Evolutionary conservation across 2,888 invertebrate species (phyloP).

Genomic region (Phytoseiulus persimilis): DNA sequence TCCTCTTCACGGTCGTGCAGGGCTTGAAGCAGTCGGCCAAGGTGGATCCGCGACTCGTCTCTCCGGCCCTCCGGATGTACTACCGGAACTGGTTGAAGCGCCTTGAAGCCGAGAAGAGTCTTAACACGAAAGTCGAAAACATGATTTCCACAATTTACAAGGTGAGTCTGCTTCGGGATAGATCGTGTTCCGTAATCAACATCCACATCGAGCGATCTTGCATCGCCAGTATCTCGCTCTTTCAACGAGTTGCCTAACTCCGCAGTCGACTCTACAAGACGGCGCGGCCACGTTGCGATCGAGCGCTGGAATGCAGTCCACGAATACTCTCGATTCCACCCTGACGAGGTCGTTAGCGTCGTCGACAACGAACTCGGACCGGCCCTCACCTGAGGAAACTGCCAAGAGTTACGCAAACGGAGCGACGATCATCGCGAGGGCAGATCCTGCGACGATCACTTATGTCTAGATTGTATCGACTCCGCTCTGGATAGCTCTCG

Average conservation of each 20-base stretch:
- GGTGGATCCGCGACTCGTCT: constrained; percentile 13
- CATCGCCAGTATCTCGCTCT: background rate
- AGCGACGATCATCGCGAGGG: constrained; percentile 18
- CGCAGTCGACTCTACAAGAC: background rate
- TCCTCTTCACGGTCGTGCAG: constrained; percentile 22
- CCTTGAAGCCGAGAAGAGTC: background rate
- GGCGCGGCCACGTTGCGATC: background rate
- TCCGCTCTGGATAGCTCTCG: background rate
- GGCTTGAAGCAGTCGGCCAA: constrained; percentile 13
- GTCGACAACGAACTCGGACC: constrained; percentile 17
- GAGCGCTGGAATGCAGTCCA: background rate
- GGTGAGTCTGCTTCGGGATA: too few species aligned
- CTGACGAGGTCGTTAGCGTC: constrained; percentile 24
- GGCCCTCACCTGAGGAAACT: background rate
- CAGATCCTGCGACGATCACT: constrained; percentile 11
- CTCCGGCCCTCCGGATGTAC: background rate
- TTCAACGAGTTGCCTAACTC: background rate
- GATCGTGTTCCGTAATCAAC: too few species aligned
- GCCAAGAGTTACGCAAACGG: background rate
- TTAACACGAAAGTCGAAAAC: constrained; percentile 16
- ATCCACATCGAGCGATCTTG: too few species aligned
- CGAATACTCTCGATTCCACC: constrained; percentile 28
- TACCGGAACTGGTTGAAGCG: constrained; percentile 26
- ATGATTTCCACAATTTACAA: constrained; percentile 25
- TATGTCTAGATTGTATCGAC: background rate